These are phyloP conservation scores for Tetragonisca angustula DNA, from an alignment of 2,888 invertebrate species.

Conservation along the genomic window DNA sequence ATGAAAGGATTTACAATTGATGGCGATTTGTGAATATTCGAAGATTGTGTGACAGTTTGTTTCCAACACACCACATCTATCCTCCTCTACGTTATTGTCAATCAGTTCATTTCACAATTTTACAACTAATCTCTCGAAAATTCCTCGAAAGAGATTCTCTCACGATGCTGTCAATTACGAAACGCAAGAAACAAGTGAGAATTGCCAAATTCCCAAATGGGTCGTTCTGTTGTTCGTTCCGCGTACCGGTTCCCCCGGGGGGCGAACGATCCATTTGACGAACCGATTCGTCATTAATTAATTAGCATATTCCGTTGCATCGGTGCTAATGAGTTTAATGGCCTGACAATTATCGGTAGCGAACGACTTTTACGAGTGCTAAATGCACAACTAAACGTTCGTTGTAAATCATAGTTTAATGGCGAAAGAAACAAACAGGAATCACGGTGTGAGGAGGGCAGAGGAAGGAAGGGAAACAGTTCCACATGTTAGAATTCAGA, in stretches of 20 bases:
- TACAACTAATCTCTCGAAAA: not conserved
- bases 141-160: not conserved
- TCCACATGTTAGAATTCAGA: too few species aligned
- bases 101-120: too few species aligned
- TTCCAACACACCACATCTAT: too few species aligned
- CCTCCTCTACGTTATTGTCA: too few species aligned
- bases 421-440: conserved; percentile 37
- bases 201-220: conserved; percentile 5
- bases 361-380: conserved; percentile 71
- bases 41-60: too few species aligned
- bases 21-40: too few species aligned
- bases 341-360: conserved; percentile 74
- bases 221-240: not conserved
- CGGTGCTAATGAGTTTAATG: conserved; percentile 73
- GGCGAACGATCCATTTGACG: conserved; percentile 50
- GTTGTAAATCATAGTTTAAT: conserved; percentile 76
- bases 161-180: not conserved
- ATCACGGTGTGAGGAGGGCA: not conserved
- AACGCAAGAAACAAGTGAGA: not conserved
- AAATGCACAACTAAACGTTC: conserved; percentile 71
- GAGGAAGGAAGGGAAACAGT: not conserved
- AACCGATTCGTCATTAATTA: conserved; percentile 67
- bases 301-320: conserved; percentile 70
- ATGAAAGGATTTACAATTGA: too few species aligned
- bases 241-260: not conserved